These are phyloP conservation scores for Coluber constrictor DNA, from an alignment of 2,797 vertebrate species.

Conservation along the genomic window DNA sequence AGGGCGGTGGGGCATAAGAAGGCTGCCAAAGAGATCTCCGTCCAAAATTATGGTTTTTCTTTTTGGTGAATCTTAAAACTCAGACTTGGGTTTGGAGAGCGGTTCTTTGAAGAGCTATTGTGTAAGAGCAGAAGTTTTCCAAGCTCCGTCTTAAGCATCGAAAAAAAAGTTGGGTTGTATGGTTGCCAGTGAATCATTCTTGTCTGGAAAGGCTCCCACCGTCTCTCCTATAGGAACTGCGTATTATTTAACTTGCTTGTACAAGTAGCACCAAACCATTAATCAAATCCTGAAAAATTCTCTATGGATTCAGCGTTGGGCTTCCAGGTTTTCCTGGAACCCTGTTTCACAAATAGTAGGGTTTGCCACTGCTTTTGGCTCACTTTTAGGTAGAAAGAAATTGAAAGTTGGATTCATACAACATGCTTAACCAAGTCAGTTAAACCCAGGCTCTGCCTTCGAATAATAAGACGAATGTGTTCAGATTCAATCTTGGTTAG, in stretches of 20 bases:
- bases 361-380: not conserved
- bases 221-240: not conserved
- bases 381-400: not conserved
- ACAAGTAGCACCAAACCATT: not conserved
- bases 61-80: not conserved
- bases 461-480: not conserved
- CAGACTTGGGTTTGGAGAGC: not conserved
- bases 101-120: conserved; percentile 19
- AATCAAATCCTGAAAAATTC: not conserved
- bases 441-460: not conserved
- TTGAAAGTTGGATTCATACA: not conserved
- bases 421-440: not conserved
- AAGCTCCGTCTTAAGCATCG: not conserved
- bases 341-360: not conserved
- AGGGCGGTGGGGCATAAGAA: not conserved
- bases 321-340: not conserved
- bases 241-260: not conserved
- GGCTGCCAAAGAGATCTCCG: not conserved
- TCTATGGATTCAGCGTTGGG: not conserved
- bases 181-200: conserved; percentile 24
- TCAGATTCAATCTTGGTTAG: not conserved
- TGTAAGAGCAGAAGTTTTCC: conserved; percentile 23
- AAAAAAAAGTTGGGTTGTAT: conserved; percentile 13
- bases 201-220: conserved; percentile 7
- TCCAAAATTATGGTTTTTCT: not conserved